Percentiles rank a stretch among this genome's conserved stretches.
Conservation (phyloP, 2,113 vertebrate genomes). For the Phoenicopterus ruber region DNA sequence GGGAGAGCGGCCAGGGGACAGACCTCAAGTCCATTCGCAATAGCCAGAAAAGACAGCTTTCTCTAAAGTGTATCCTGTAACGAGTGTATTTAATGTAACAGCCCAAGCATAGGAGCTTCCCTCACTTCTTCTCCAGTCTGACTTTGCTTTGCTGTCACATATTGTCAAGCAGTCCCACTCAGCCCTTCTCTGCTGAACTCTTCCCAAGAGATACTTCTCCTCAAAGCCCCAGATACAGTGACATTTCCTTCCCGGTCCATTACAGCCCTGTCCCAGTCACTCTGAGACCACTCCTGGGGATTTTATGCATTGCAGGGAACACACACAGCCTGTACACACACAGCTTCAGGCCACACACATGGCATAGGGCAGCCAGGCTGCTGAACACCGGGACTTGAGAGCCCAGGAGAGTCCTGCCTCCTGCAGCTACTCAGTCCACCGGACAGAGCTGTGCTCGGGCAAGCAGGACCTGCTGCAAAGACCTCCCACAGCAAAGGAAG, state of each 20-base stretch:
- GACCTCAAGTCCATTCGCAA: background rate
- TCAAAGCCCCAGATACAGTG: background rate
- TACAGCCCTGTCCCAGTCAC: background rate
- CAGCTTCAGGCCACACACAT: background rate
- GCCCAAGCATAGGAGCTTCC: background rate
- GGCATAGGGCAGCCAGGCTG: background rate
- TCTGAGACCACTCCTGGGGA: rapidly evolving
- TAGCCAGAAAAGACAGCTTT: background rate
- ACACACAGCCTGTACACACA: background rate
- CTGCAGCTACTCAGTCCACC: background rate
- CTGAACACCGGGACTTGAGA: background rate
- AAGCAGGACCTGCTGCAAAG: background rate
- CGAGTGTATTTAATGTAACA: background rate
- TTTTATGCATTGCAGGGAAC: background rate
- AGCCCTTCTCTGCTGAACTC: background rate
- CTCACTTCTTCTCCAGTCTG: background rate
- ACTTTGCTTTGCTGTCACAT: background rate
- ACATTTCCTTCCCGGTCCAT: background rate
- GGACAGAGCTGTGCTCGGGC: rapidly evolving
- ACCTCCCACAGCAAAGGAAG: background rate
- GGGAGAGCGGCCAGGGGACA: background rate
- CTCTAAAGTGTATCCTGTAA: background rate
- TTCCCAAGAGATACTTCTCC: background rate
- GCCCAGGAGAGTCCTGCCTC: background rate
- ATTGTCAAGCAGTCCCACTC: background rate